Percentiles rank a stretch among this genome's conserved stretches.
Conservation (phyloP, 2,888 invertebrate species). For the Eudemis profundana region DNA sequence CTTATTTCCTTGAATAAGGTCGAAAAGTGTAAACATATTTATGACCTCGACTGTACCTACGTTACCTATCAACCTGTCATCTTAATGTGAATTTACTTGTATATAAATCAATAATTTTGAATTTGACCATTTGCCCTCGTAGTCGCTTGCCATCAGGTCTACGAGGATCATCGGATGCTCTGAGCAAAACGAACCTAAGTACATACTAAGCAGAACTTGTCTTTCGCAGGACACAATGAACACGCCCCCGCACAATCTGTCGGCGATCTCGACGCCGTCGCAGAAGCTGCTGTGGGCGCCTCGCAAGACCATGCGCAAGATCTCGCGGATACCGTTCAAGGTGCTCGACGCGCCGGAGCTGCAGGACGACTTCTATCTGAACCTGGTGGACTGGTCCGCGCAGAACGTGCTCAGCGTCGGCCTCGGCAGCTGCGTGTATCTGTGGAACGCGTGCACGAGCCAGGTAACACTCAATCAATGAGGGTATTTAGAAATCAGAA, state of each 20-base stretch:
- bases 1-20: too few species aligned
- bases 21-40: too few species aligned
- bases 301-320: constrained; percentile 98
- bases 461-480: constrained; percentile 89
- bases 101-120: too few species aligned
- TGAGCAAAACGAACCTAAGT: too few species aligned
- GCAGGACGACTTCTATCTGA: constrained; percentile 99
- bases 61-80: too few species aligned
- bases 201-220: constrained; percentile 30
- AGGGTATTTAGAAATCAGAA: too few species aligned
- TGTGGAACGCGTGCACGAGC: constrained; percentile 99
- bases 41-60: too few species aligned
- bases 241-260: constrained; percentile 96
- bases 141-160: too few species aligned
- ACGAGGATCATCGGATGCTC: too few species aligned
- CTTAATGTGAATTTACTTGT: too few species aligned
- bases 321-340: constrained; percentile 99
- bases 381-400: constrained; percentile 99
- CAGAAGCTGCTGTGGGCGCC: constrained; percentile 97
- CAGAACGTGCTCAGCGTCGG: constrained; percentile 99
- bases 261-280: constrained; percentile 97
- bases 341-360: constrained; percentile 97
- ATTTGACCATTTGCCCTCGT: too few species aligned
- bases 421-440: constrained; percentile 97
- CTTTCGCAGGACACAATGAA: constrained; percentile 90